Evolutionary conservation across 1,140 invertebrate genomes (phyloP).

Genomic region (Wiebesia pumilae): DNA sequence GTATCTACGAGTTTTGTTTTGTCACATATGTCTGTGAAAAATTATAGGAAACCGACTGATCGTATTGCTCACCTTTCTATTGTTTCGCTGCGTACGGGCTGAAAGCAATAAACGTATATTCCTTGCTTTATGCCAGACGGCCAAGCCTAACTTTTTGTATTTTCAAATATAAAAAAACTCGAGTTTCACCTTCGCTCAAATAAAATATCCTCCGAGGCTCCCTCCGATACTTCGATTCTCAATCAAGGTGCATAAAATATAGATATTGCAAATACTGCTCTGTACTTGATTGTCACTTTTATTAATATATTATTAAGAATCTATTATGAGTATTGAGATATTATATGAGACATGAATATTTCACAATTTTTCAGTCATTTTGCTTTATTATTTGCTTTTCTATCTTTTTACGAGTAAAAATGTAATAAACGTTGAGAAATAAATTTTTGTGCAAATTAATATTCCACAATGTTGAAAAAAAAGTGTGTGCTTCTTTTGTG

Average conservation of each 20-base stretch:
- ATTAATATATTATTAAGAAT: no score
- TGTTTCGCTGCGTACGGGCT: conserved; percentile 33
- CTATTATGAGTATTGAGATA: no score
- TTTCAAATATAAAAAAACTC: conserved; percentile 9
- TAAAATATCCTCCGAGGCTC: neutral
- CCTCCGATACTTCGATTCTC: neutral
- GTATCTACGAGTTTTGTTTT: conserved; percentile 12
- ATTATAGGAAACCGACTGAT: conserved; percentile 46
- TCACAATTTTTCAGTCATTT: no score
- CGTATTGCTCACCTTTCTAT: conserved; percentile 23
- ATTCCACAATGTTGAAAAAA: no score
- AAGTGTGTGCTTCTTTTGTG: no score
- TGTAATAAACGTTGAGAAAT: no score
- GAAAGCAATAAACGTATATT: conserved; percentile 35
- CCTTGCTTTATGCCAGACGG: conserved; percentile 5
- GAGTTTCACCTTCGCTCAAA: conserved; percentile 34
- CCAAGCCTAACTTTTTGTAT: neutral
- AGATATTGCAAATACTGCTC: neutral
- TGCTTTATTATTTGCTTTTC: no score
- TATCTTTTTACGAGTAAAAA: no score
- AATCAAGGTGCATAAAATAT: conserved; percentile 2
- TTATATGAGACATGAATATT: no score
- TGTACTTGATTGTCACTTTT: neutral
- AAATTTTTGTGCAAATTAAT: no score
- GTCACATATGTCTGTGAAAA: conserved; percentile 27